A percentile compares a stretch with the other conserved stretches of the same genome.
Conservation (phyloP, 1,140 invertebrate species). For the Hyles euphorbiae region DNA sequence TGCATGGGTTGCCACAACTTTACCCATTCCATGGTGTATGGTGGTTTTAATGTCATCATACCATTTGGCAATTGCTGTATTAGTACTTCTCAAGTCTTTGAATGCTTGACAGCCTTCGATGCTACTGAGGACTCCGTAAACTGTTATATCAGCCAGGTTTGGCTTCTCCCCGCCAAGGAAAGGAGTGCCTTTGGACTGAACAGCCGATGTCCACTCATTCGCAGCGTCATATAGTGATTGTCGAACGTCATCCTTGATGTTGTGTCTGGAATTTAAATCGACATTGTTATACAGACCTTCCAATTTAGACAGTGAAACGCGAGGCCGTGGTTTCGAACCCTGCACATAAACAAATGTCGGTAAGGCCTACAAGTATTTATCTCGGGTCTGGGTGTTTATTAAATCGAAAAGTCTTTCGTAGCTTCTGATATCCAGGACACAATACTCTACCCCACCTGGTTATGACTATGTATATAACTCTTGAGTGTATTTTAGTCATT, state of each 20-base stretch:
- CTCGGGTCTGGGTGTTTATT: too few relatives aligned
- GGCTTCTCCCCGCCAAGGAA: conserved; percentile 93
- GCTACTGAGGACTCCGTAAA: conserved; percentile 95
- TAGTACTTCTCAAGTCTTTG: conserved; percentile 79
- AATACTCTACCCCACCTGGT: too few relatives aligned
- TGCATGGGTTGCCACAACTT: conserved; percentile 29
- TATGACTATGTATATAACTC: too few relatives aligned
- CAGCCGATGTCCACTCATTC: conserved; percentile 84
- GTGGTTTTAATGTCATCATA: conserved; percentile 50
- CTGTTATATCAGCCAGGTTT: conserved; percentile 94
- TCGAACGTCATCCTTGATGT: conserved; percentile 92
- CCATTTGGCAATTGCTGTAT: conserved; percentile 53
- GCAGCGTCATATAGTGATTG: conserved; percentile 93
- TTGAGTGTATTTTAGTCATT: too few relatives aligned
- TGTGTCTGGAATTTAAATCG: conserved; percentile 78
- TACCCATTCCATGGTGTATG: conserved; percentile 39
- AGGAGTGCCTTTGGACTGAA: conserved; percentile 81
- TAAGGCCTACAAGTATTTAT: too few relatives aligned
- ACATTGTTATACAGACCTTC: background rate
- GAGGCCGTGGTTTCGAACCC: too few relatives aligned
- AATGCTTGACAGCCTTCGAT: conserved; percentile 97
- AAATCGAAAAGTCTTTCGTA: too few relatives aligned
- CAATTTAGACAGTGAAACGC: too few relatives aligned
- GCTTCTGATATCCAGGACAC: too few relatives aligned
- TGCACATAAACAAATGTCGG: too few relatives aligned